A percentile compares a stretch with the other conserved stretches of the same genome.
Conservation (phyloP, 2,888 invertebrate genomes). For the Pristionchus fissidentatus region DNA sequence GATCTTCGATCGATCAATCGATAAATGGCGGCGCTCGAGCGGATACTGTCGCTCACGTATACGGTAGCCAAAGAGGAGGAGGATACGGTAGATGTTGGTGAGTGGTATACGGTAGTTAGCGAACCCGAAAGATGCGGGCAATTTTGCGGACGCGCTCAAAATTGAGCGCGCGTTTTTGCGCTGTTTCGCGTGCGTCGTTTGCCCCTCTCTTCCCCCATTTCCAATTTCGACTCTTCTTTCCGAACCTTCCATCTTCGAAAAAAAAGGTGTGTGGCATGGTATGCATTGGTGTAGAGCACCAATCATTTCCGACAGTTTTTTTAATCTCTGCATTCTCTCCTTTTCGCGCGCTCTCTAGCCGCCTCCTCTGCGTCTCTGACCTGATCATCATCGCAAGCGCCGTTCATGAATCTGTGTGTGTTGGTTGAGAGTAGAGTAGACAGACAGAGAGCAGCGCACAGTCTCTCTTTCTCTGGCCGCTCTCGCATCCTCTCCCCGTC, state of each 20-base stretch:
- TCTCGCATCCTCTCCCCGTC: neutral
- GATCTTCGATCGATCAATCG: too few species aligned
- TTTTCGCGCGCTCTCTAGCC: neutral
- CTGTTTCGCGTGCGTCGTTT: neutral
- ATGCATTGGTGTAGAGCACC: neutral
- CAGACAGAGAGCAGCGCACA: constrained; percentile 29
- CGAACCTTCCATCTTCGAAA: neutral
- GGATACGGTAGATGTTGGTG: constrained; percentile 14
- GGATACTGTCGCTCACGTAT: neutral
- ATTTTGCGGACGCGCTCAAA: too few species aligned
- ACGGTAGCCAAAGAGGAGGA: neutral
- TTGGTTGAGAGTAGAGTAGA: neutral
- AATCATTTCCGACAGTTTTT: neutral
- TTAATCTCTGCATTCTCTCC: neutral
- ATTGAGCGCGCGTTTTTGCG: neutral
- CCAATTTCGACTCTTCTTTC: constrained; percentile 30
- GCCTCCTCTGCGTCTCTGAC: constrained; percentile 30
- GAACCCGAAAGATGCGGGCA: neutral
- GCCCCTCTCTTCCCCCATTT: neutral
- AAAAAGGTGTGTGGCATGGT: neutral
- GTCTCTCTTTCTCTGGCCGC: constrained; percentile 40
- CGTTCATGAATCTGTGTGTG: too few species aligned
- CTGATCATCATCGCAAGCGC: constrained; percentile 17
- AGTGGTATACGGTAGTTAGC: constrained; percentile 1
- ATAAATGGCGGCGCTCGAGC: constrained; percentile 37